Evolutionary conservation across 2,797 vertebrate species (phyloP).

Genomic region (Microchirus variegatus): DNA sequence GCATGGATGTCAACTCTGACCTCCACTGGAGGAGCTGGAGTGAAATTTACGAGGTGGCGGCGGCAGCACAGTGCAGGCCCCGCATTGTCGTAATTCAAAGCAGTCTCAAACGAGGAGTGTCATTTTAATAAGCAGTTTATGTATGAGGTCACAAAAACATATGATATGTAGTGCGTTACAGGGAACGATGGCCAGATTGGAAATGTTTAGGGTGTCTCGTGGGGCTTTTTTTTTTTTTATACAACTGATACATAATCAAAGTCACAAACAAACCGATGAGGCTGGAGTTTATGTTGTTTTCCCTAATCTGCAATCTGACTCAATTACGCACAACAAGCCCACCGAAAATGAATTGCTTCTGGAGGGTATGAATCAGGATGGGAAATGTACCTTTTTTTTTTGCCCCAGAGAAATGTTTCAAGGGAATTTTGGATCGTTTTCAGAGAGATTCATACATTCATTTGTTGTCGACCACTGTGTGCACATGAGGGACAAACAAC

Average conservation of each 20-base stretch:
- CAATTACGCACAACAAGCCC: conserved; percentile 7
- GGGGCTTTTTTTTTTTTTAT: not conserved
- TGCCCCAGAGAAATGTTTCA: not conserved
- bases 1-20: conserved; percentile 65
- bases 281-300: not conserved
- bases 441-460: too few relatives aligned
- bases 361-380: conserved; percentile 1
- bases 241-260: too few relatives aligned
- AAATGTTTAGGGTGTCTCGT: not conserved
- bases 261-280: conserved; percentile 5
- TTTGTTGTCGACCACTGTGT: too few relatives aligned
- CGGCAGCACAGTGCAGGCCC: conserved; percentile 13
- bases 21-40: conserved; percentile 36
- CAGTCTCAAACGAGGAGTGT: conserved; percentile 18
- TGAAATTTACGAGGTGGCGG: conserved; percentile 51
- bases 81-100: conserved; percentile 39
- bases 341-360: conserved; percentile 17
- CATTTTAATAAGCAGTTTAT: conserved; percentile 39
- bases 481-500: too few relatives aligned
- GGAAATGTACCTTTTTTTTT: too few relatives aligned
- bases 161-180: not conserved
- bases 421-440: conserved; percentile 12
- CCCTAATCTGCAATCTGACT: conserved; percentile 8
- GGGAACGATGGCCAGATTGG: not conserved
- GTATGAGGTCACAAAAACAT: conserved; percentile 38